Percentiles rank a stretch among this genome's conserved stretches.
phyloP scores from a whole-genome alignment of 2,888 invertebrate species.

The Loripinus fragilis region DNA sequence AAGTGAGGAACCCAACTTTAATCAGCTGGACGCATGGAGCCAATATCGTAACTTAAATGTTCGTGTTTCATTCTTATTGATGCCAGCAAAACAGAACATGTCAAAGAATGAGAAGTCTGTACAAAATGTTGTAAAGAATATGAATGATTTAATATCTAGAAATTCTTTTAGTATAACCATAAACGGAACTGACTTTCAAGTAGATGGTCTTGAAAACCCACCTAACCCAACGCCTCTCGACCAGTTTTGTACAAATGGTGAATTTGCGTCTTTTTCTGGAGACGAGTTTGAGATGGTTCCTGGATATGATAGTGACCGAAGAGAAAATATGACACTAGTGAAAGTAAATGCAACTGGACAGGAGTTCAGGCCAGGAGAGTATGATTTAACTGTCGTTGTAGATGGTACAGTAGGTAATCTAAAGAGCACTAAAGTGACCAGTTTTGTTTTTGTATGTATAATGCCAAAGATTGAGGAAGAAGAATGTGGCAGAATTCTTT shows the following conservation, averaged over 20 bases:
- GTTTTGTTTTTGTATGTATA: slow-evolving; percentile 73
- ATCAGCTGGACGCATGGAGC: neutral
- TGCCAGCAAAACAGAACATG: slow-evolving; percentile 60
- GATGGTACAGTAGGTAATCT: slow-evolving; percentile 64
- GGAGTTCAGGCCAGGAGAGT: slow-evolving; percentile 65
- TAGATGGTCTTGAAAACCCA: slow-evolving; percentile 55
- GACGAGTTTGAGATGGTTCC: slow-evolving; percentile 43
- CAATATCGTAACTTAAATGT: slow-evolving; percentile 30
- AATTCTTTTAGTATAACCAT: slow-evolving; percentile 66
- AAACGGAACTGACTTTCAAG: slow-evolving; percentile 72
- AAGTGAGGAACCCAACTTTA: slow-evolving; percentile 4
- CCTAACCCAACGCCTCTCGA: slow-evolving; percentile 43
- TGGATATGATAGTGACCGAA: slow-evolving; percentile 25
- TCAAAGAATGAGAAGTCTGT: slow-evolving; percentile 55
- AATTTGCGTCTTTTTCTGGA: slow-evolving; percentile 25
- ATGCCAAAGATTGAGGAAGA: slow-evolving; percentile 68
- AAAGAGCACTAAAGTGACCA: slow-evolving; percentile 49
- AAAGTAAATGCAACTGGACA: slow-evolving; percentile 63
- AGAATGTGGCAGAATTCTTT: slow-evolving; percentile 65
- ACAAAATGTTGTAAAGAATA: slow-evolving; percentile 58
- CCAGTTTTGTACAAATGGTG: slow-evolving; percentile 59
- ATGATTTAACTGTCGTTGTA: slow-evolving; percentile 69
- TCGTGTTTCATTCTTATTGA: slow-evolving; percentile 66
- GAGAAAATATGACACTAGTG: slow-evolving; percentile 50
- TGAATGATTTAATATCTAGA: slow-evolving; percentile 60